Evolutionary conservation across 2,113 vertebrate species (phyloP), one percentile per base, ranked within the genome.

Genomic region (Struthio camelus): DNA sequence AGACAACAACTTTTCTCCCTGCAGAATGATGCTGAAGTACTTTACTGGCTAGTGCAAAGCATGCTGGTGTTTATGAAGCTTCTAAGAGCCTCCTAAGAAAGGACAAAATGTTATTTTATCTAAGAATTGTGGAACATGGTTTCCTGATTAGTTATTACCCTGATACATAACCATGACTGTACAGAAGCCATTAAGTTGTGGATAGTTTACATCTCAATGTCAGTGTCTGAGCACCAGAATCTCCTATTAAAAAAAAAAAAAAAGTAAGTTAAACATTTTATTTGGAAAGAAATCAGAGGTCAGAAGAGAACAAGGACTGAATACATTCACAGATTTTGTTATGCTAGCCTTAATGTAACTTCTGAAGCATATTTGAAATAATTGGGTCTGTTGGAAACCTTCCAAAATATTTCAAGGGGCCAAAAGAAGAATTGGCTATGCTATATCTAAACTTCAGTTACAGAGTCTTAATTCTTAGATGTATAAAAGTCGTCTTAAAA

Each of bases 281-380:
- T 93, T 97, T 96, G 82, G 96, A 96, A 92, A 91, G 89, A 70
- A 96, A 95, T 96, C 90, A 87, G 90, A 87, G 84, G 72, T 97
- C 54, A 56, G 97, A 92, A 81, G 62, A 95, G 48, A 62, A 69
- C 28, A 58, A 94, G 24, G 38, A 91, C 71, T 97, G 97, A 97
- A 91, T 61, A 80, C 14, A 96, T 71, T 85, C 80, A 66, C 64
- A 76, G 59, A 95, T 97, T 97, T 56, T 95, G 53, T 44, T 94
- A 53, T 67, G 42, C 81, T 89, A 86, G 51, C 89, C 78, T 95
- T 94, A 97, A 80, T 97, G 75, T 93, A 96, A 91, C 90, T 94
- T 95, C 91, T 96, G 96, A 98, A 96, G 97, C 73, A 96, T 96
- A 97, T 96, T 97, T 97, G 95, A 97, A 96, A 95, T 97, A 98